phyloP scores from a whole-genome alignment of 2,797 vertebrate genomes.

The Micropoecilia bifurca region DNA sequence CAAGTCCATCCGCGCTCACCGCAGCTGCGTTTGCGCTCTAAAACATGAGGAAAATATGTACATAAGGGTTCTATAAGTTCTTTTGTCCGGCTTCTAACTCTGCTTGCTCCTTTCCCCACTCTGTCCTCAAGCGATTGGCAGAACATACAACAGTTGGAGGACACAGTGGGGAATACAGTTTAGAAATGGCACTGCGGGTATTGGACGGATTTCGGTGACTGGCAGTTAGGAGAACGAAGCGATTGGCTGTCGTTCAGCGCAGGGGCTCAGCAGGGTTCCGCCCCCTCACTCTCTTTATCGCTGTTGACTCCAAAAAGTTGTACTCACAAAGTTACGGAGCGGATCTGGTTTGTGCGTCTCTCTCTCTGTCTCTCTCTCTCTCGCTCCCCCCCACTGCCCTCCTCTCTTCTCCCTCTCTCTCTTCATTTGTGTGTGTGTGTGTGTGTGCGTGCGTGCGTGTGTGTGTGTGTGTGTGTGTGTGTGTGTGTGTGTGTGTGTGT shows the following conservation, averaged over 20 bases:
- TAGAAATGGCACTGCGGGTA: conserved; percentile 95
- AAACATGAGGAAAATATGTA: conserved; percentile 90
- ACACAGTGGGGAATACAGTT: conserved; percentile 94
- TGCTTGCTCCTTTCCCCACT: conserved; percentile 92
- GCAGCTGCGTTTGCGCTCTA: conserved; percentile 88
- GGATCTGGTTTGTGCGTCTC: conserved; percentile 52
- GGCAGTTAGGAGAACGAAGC: conserved; percentile 92
- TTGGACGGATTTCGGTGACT: conserved; percentile 97
- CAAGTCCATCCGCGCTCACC: conserved; percentile 88
- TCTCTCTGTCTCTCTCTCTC: background rate
- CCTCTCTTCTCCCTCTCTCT: background rate
- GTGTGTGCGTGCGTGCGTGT: conserved; percentile 33
- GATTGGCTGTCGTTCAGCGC: conserved; percentile 98
- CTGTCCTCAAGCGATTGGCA: conserved; percentile 99
- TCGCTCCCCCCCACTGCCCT: background rate
- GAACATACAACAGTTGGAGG: conserved; percentile 93
- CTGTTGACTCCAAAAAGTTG: conserved; percentile 86
- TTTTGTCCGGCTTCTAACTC: conserved; percentile 97
- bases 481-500: conserved; percentile 64
- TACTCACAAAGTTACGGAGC: conserved; percentile 84
- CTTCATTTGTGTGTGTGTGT: conserved; percentile 14
- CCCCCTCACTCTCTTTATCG: conserved; percentile 87
- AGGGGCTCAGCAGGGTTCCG: conserved; percentile 91
- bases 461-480: conserved; percentile 35
- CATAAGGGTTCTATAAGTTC: conserved; percentile 93